Conservation (phyloP, 2,888 invertebrate genomes). For the Alloplasta piceator region DNA sequence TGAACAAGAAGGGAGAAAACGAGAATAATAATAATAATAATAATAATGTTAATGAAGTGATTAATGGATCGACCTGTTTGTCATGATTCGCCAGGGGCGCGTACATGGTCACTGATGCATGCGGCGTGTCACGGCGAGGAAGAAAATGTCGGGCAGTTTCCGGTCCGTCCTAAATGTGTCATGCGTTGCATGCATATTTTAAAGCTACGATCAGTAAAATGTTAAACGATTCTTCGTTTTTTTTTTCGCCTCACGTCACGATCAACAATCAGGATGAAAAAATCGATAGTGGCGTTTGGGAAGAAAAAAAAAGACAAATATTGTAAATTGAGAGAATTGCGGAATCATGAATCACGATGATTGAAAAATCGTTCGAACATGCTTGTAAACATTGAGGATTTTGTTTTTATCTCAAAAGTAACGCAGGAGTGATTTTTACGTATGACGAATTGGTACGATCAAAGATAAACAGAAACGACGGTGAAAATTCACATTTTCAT, state of each 20-base stretch:
- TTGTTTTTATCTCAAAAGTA: slow-evolving; percentile 22
- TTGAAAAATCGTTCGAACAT: slow-evolving; percentile 45
- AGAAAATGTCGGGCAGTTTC: slow-evolving; percentile 80
- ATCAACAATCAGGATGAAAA: not conserved
- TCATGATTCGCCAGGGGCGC: slow-evolving; percentile 83
- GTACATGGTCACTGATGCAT: slow-evolving; percentile 81
- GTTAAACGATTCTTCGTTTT: slow-evolving; percentile 22
- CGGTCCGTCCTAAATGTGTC: slow-evolving; percentile 81
- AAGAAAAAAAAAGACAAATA: not conserved
- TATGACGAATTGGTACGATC: slow-evolving; percentile 16
- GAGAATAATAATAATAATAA: slow-evolving; percentile 37
- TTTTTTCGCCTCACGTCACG: not conserved
- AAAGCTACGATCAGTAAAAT: slow-evolving; percentile 81
- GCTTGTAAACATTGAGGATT: slow-evolving; percentile 2
- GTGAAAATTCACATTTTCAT: slow-evolving; percentile 10
- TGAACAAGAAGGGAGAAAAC: slow-evolving; percentile 4
- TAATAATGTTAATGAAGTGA: slow-evolving; percentile 76
- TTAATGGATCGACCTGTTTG: slow-evolving; percentile 82
- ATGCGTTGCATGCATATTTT: slow-evolving; percentile 81
- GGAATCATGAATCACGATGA: slow-evolving; percentile 7
- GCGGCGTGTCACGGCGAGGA: slow-evolving; percentile 81
- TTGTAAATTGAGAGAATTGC: slow-evolving; percentile 1
- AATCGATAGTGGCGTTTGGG: slow-evolving; percentile 24
- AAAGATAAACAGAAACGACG: slow-evolving; percentile 15
- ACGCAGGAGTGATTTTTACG: slow-evolving; percentile 44